Evolutionary conservation across 1,140 invertebrate species (phyloP), one percentile per base, ranked within the genome.

Genomic region (Probaryconus sp.): DNA sequence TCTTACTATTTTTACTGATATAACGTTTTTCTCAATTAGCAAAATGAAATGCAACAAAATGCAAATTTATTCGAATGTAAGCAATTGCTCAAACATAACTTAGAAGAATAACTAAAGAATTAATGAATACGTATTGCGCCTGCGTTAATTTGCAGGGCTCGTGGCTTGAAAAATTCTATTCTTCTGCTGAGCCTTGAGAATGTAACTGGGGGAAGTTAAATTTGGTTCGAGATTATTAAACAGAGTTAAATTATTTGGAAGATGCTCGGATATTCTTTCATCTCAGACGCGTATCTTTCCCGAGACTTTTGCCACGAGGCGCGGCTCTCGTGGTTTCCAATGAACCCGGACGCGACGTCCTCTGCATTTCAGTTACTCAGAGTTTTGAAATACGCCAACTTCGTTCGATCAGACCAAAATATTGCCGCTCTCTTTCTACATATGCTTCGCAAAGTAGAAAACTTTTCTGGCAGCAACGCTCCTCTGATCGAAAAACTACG

Each of bases 301-400:
- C 4, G 10, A 42, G 35, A 51, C 60, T 53, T 51, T 51, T 21
- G 1, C 30, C 30, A 10, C 35, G 47, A 42, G 16, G 3, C 21
- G 7, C 21, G 3, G 7, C 21, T 24, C 21, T 4, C 21, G 21
- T 24, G 21, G n/a, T n/a, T 63, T 4, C 2, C 35, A n/a, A 50
- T 43, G 58, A 63, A 30, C 37, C 11, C 35, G 26, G 20, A 48
- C n/a, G 48, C 38, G 60, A 63, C 58, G 48, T 10, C 18, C 33
- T 7, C 10, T 16, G 6, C 45, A 13, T 47, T 53, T 50, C 56
- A 51, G 28, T 11, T 28, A 18, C 17, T 11, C 33, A 30, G 37
- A 69, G 63, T 74, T 77, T 69, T 72, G 60, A 67, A 75, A 72
- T 76, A 76, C 68, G 61, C 60, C 30, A 50, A 76, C 58, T 73